These are phyloP conservation scores for Caerostris extrusa DNA, from an alignment of 1,140 invertebrate genomes.

Conservation along the genomic window DNA sequence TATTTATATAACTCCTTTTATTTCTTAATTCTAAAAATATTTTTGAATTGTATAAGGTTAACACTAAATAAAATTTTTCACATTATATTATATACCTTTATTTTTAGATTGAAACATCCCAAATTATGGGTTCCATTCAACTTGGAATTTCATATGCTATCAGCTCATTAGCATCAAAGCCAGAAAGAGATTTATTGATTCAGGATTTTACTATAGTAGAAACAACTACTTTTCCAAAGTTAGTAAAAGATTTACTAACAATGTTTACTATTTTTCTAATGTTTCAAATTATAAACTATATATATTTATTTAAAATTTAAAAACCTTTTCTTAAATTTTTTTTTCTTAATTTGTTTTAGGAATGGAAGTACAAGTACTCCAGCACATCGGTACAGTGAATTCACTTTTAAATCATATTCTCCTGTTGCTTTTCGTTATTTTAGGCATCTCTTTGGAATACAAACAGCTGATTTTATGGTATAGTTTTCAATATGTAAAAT, in stretches of 20 bases:
- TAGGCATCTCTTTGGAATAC: conserved; percentile 98
- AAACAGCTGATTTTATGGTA: conserved; percentile 99
- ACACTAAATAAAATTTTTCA: not conserved
- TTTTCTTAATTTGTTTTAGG: conserved; percentile 79
- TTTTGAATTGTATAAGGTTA: not conserved
- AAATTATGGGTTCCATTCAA: conserved; percentile 99
- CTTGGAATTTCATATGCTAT: conserved; percentile 97
- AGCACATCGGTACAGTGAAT: conserved; percentile 85
- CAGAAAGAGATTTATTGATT: conserved; percentile 98
- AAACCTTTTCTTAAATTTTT: not conserved
- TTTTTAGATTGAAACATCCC: conserved; percentile 93
- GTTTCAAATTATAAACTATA: not conserved
- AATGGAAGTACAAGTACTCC: conserved; percentile 84
- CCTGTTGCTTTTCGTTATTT: conserved; percentile 99
- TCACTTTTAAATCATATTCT: conserved; percentile 97
- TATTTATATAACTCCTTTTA: not conserved
- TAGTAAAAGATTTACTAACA: conserved; percentile 76
- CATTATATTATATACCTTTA: conserved; percentile 35
- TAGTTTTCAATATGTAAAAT: conserved; percentile 80
- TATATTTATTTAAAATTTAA: not conserved
- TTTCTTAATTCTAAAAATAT: not conserved
- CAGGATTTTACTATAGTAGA: conserved; percentile 99
- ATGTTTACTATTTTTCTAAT: not conserved
- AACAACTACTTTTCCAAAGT: conserved; percentile 95
- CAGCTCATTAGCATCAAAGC: conserved; percentile 97